Evolutionary conservation across 1,140 invertebrate genomes (phyloP), one percentile per base, ranked within the genome.

Genomic region (Helicoverpa zea): DNA sequence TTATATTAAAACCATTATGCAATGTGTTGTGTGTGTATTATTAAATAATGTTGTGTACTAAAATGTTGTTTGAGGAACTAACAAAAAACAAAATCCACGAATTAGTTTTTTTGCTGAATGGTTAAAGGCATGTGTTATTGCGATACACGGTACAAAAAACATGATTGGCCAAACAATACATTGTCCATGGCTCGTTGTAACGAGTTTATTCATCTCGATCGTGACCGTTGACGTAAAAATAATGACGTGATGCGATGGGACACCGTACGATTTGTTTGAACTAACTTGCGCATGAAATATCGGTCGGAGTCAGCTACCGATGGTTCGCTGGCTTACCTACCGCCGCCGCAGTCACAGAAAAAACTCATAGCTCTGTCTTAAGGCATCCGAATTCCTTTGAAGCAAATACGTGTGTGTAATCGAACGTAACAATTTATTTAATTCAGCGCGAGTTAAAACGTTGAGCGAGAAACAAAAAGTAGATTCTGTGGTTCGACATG

Each of bases 221-320:
- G 80, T 81, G 84, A 83, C 81, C 87, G 84, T 61, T 83, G 83
- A 85, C 76, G 85, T 86, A 83, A 82, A 89, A 88, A 79, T 75
- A 79, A 84, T 92, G 93, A 94, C 85, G 85, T 84, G 84, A 94
- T 92, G 43, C 51, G 87, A 91, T 86, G 87, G 86, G 92, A 94
- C 92, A 91, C 85, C 91, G 91, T 94, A 93, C 89, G 92, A 94
- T 94, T 94, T 94, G 92, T 95, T 94, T 92, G 88, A 93, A 89
- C 90, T 88, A 91, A 91, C 89, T 91, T 91, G 90, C 89, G 88
- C 90, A 90, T 88, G 88, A 88, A 88, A 89, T 90, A 86, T 86
- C 85, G 81, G 82, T 83, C 85, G 87, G 87, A 87, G 86, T 84
- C 90, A 91, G 93, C 93, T 95, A 94, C 93, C 92, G 92, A 92